These are phyloP conservation scores for Siderastrea siderea DNA, from an alignment of 92 coral and sea anemone species.

Conservation along the genomic window DNA sequence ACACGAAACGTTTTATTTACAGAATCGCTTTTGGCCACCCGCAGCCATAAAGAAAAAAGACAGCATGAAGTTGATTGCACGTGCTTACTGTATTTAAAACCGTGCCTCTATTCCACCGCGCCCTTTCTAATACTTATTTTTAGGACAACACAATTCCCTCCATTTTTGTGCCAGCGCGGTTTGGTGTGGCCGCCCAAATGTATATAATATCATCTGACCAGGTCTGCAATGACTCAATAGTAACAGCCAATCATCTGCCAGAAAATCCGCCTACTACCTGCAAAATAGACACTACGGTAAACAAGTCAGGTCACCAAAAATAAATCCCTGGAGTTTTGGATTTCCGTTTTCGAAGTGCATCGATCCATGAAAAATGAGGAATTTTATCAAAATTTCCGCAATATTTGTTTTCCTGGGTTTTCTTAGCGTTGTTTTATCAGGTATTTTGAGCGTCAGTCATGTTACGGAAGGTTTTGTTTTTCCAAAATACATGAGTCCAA, in stretches of 20 bases:
- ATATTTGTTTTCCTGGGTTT: constrained; percentile 12
- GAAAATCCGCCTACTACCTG: constrained; percentile 3
- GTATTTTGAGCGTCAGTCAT: constrained; percentile 15
- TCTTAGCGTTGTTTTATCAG: constrained; percentile 32
- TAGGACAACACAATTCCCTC: not conserved
- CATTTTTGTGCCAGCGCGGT: not conserved
- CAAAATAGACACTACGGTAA: constrained; percentile 10
- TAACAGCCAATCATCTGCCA: constrained; percentile 26
- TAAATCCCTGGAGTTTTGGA: constrained; percentile 7
- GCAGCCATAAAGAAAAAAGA: not conserved
- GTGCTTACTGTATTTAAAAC: not conserved
- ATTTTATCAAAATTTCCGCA: not conserved
- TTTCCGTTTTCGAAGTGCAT: not conserved
- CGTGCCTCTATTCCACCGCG: not conserved
- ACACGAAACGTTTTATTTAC: not conserved
- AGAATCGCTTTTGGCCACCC: not conserved
- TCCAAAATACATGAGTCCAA: constrained; percentile 15
- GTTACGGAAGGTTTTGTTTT: not conserved
- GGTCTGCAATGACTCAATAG: constrained; percentile 21
- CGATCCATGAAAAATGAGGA: constrained; percentile 16
- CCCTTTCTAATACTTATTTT: not conserved
- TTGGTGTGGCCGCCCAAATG: not conserved
- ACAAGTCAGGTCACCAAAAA: constrained; percentile 16
- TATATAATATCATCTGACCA: constrained; percentile 15
- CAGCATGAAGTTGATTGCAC: not conserved